Base-by-base conservation (phyloP, 1,140 invertebrate genomes). In the Drosophila sturtevanti region DNA sequence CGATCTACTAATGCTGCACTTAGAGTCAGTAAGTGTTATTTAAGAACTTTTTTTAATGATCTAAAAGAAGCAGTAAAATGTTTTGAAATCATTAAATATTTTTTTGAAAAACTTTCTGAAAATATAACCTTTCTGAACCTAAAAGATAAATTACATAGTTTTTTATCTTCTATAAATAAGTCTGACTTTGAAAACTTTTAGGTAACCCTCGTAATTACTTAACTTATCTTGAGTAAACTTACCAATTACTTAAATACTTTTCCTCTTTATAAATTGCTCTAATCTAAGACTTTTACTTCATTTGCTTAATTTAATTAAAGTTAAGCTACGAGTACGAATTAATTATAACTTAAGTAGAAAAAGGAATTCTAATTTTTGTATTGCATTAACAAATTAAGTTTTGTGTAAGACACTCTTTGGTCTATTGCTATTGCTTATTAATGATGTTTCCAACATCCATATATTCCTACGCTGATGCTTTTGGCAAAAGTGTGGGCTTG, bases 391-490 rank as follows among this genome's bases (percentile, higher is more conserved):
- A 48, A 11, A 48, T 48, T 48, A 48, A 21, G 16, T 82, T 84
- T 74, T 70, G 77, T 75, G 58, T 70, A 80, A 87, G 79, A 81
- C 76, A 89, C 84, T 70, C 62, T 61, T 70, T 74, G 67, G 70
- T 62, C 44, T 64, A 48, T 48, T 48, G 41, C 12, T 27, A 59
- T 4, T 9, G 37, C 59, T 34, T 12, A 55, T 1, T 9, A 7
- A 34, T 35, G 58, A 27, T n/a, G 14, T 38, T 38, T 3, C 37
- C 37, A 55, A 35, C 5, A 31, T n/a, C n/a, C n/a, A n/a, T 51
- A 14, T 12, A 27, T 1, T 0, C 35, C 74, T 79, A 87, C 82
- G 69, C 66, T 4, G 51, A 37, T 6, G 72, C 62, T 63, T 81
- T 68, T n/a, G 61, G 44, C 55, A 87, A 18, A 6, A 38, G 37